These are phyloP conservation scores for Eristalis arbustorum DNA, from an alignment of 2,888 invertebrate genomes.

Conservation along the genomic window DNA sequence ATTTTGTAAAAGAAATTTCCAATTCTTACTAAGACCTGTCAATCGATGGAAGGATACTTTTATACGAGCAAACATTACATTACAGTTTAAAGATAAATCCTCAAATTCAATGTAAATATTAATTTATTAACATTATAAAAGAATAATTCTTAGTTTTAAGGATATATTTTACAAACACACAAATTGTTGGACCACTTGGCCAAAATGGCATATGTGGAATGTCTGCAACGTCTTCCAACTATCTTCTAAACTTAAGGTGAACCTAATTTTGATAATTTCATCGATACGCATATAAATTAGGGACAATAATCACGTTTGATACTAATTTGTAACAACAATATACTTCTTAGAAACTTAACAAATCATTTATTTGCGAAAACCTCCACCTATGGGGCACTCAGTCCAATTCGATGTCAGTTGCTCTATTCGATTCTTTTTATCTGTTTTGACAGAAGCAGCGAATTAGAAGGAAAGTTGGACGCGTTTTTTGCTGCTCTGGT, in stretches of 20 bases:
- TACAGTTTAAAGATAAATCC: neutral
- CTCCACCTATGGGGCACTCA: conserved; percentile 20
- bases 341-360: conserved; percentile 22
- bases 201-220: conserved; percentile 17
- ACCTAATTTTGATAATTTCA: neutral
- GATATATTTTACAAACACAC: neutral
- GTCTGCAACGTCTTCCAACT: neutral
- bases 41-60: conserved; percentile 34
- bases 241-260: neutral
- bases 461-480: conserved; percentile 59
- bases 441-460: conserved; percentile 66
- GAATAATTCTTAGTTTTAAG: neutral
- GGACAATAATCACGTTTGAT: neutral
- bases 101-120: neutral
- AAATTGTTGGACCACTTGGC: neutral
- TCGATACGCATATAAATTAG: neutral
- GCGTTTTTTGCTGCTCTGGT: conserved; percentile 32
- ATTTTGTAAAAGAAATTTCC: conserved; percentile 3
- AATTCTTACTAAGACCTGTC: conserved; percentile 39
- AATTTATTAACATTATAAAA: neutral
- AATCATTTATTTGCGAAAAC: conserved; percentile 25
- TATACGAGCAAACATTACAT: conserved; percentile 15
- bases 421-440: conserved; percentile 61
- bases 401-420: conserved; percentile 61
- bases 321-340: conserved; percentile 12